These are phyloP conservation scores for Astyanax mexicanus DNA, from an alignment of 2,797 vertebrate genomes.

Conservation along the genomic window DNA sequence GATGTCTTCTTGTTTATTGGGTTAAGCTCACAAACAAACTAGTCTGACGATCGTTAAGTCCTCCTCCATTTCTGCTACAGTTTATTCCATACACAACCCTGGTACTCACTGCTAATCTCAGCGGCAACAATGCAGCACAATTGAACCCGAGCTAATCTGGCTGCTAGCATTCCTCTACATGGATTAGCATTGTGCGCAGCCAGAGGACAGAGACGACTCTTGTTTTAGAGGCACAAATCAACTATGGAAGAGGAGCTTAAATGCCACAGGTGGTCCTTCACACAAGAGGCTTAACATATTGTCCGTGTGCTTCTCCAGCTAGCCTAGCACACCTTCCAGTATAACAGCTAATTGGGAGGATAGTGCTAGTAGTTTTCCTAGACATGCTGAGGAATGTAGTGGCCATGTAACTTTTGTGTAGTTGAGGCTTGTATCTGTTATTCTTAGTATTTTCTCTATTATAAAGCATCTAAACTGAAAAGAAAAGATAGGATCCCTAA, in stretches of 20 bases:
- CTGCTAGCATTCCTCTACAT: slow-evolving; percentile 17
- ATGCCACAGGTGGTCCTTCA: slow-evolving; percentile 51
- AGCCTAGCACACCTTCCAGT: not conserved
- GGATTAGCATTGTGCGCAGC: slow-evolving; percentile 31
- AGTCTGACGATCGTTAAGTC: not conserved
- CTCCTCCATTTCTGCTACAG: not conserved
- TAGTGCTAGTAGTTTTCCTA: not conserved
- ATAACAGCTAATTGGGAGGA: not conserved
- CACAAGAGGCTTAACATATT: slow-evolving; percentile 52
- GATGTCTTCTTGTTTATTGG: not conserved
- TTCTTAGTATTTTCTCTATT: not conserved
- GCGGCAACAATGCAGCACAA: slow-evolving; percentile 6
- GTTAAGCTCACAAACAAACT: not conserved
- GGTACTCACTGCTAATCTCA: not conserved
- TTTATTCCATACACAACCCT: slow-evolving; percentile 6
- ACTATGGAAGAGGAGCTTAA: slow-evolving; percentile 43
- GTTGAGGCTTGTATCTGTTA: too few relatives aligned
- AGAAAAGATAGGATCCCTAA: too few relatives aligned
- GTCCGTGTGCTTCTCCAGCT: not conserved
- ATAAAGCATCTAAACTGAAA: not conserved
- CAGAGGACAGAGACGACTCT: slow-evolving; percentile 34
- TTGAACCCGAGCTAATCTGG: slow-evolving; percentile 15
- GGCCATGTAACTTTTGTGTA: not conserved
- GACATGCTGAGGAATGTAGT: not conserved
- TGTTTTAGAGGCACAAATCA: slow-evolving; percentile 42